These are phyloP conservation scores for Akabosia matsudoensis DNA, from an alignment of 1,140 invertebrate genomes.

Conservation along the genomic window DNA sequence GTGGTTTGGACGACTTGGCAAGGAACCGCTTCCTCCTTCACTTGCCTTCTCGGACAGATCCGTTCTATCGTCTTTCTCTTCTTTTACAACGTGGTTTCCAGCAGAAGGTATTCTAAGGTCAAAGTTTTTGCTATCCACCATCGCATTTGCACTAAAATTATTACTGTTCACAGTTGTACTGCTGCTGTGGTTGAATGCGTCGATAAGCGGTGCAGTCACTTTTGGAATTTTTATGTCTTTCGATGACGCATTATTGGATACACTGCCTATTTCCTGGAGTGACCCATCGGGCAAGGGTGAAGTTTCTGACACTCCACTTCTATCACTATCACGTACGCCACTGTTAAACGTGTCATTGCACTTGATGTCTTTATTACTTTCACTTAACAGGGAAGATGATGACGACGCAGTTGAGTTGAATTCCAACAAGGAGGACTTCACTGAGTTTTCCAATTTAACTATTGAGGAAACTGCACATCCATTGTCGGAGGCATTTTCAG, in stretches of 20 bases:
- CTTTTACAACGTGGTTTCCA: slow-evolving; percentile 6
- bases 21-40: slow-evolving; percentile 1
- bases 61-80: slow-evolving; percentile 15
- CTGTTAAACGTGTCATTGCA: background rate
- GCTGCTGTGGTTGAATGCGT: slow-evolving; percentile 1
- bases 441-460: slow-evolving; percentile 14
- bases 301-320: background rate
- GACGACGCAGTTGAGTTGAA: background rate
- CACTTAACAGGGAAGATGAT: background rate
- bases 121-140: slow-evolving; percentile 14
- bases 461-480: background rate
- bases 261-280: slow-evolving; percentile 1
- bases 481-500: background rate
- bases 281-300: background rate
- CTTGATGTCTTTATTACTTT: background rate
- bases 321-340: background rate
- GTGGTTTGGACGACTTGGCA: slow-evolving; percentile 14
- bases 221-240: slow-evolving; percentile 18
- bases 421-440: background rate
- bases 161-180: background rate
- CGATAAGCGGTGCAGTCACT: background rate
- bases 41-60: slow-evolving; percentile 8
- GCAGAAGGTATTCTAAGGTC: background rate
- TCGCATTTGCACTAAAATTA: slow-evolving; percentile 20
- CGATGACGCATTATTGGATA: background rate